phyloP scores from a whole-genome alignment of 2,888 invertebrate genomes.

The Lycocerus yunnanus region DNA sequence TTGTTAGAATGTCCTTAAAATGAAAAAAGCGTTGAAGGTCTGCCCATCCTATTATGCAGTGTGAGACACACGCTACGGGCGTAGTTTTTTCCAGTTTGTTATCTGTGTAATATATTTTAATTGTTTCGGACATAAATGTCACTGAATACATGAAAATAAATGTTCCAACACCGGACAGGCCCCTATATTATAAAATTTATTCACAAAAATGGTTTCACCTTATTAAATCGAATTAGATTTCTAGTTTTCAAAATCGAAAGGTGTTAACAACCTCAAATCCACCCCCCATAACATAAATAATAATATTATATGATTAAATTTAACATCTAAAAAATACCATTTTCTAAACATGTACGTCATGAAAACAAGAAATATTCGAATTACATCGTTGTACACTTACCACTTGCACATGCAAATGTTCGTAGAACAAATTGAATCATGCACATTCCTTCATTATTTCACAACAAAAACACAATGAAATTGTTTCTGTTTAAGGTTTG shows the following conservation, averaged over 20 bases:
- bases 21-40: neutral
- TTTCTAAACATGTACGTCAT: neutral
- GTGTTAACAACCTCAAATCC: neutral
- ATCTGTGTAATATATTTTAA: slow-evolving; percentile 38
- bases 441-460: neutral
- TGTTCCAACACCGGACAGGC: slow-evolving; percentile 22
- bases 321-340: neutral
- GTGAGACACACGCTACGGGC: slow-evolving; percentile 3
- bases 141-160: slow-evolving; percentile 34
- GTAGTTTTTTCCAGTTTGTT: slow-evolving; percentile 29
- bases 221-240: neutral
- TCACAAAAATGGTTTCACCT: neutral
- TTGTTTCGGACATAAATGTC: slow-evolving; percentile 38
- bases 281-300: neutral
- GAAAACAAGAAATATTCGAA: neutral
- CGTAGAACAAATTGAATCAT: neutral
- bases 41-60: neutral
- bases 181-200: neutral
- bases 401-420: neutral
- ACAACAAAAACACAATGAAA: neutral
- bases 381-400: neutral
- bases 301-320: neutral
- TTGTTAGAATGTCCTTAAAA: neutral
- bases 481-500: neutral
- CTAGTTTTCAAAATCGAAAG: neutral